phyloP scores from a whole-genome alignment of 1,140 invertebrate species.

The Temnothorax curvispinosus region DNA sequence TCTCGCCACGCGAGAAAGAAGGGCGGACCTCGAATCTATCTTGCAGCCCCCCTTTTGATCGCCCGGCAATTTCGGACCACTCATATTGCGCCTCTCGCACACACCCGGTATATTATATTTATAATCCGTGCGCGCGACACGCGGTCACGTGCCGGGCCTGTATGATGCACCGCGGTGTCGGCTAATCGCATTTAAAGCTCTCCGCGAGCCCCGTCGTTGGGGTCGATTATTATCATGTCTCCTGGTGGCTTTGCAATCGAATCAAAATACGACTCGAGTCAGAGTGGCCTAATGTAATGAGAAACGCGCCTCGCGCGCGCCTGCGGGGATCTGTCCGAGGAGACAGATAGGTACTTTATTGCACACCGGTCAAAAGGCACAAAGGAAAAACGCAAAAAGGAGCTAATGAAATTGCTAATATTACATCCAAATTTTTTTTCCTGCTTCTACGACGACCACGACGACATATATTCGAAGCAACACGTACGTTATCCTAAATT shows the following conservation, averaged over 20 bases:
- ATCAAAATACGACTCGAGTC: constrained; percentile 74
- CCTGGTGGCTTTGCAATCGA: constrained; percentile 75
- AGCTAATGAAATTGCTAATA: constrained; percentile 33
- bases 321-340: constrained; percentile 38
- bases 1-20: neutral
- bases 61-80: constrained; percentile 59
- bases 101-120: constrained; percentile 83
- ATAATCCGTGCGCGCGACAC: constrained; percentile 84
- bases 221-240: constrained; percentile 75
- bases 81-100: constrained; percentile 49
- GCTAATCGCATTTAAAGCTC: constrained; percentile 84
- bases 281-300: constrained; percentile 74
- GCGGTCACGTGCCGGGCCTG: constrained; percentile 81
- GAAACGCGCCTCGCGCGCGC: constrained; percentile 63
- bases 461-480: neutral
- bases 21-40: neutral
- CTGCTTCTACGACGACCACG: too few species aligned
- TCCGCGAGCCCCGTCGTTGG: constrained; percentile 62
- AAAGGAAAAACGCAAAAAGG: constrained; percentile 36
- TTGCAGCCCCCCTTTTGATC: constrained; percentile 25
- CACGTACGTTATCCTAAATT: neutral
- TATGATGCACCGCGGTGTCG: constrained; percentile 64
- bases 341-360: constrained; percentile 60
- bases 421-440: neutral
- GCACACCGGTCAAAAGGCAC: constrained; percentile 35